Evolutionary conservation across 2,888 invertebrate species (phyloP).

Genomic region (Elgonia sp.): DNA sequence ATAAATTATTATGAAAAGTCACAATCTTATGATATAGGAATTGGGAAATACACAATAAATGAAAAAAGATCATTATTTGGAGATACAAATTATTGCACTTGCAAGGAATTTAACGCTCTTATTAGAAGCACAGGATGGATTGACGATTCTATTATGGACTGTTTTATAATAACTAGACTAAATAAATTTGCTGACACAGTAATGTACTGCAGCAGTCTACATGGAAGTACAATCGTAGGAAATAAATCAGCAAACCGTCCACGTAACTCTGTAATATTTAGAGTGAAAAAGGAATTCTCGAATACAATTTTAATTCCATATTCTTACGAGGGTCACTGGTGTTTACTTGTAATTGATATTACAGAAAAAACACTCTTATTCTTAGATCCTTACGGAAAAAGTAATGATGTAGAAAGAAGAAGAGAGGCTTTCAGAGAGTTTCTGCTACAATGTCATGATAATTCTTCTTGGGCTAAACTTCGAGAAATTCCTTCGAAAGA

Average conservation of each 20-base stretch:
- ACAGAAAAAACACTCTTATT: background rate
- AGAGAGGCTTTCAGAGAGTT: background rate
- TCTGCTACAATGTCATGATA: background rate
- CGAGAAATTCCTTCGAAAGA: background rate
- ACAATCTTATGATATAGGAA: background rate
- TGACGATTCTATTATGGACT: slow-evolving; percentile 33
- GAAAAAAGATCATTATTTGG: background rate
- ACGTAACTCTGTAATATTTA: background rate
- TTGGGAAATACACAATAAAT: background rate
- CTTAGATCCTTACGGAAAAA: background rate
- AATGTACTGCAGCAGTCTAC: slow-evolving; percentile 38
- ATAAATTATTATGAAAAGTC: no score
- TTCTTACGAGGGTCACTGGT: slow-evolving; percentile 47
- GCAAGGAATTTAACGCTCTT: background rate
- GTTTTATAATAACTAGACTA: slow-evolving; percentile 25
- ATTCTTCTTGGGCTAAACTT: slow-evolving; percentile 6
- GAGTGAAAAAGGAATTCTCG: background rate
- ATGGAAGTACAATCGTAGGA: slow-evolving; percentile 32
- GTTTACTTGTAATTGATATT: slow-evolving; percentile 6
- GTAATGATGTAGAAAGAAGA: background rate
- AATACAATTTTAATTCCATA: slow-evolving; percentile 52
- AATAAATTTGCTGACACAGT: background rate
- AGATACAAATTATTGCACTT: background rate
- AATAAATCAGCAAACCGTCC: slow-evolving; percentile 12
- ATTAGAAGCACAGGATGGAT: slow-evolving; percentile 24